Evolutionary conservation across 2,888 invertebrate species (phyloP).

Genomic region (Agapostemon virescens): DNA sequence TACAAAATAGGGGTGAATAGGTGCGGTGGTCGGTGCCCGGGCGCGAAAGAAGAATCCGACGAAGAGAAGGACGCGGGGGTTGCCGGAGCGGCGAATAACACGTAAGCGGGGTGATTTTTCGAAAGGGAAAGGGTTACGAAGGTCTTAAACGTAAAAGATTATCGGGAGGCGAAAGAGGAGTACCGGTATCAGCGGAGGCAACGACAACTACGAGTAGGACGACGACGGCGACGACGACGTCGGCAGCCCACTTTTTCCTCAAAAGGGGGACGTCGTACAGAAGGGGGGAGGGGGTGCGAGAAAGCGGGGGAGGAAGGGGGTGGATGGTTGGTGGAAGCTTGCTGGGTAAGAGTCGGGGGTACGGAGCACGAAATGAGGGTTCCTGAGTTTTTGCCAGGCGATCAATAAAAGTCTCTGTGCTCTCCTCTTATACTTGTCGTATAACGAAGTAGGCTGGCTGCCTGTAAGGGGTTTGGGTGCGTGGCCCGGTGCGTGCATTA

Average conservation of each 20-base stretch:
- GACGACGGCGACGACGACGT: conserved; percentile 56
- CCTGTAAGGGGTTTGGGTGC: conserved; percentile 75
- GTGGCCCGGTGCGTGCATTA: conserved; percentile 79
- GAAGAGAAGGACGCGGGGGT: background rate
- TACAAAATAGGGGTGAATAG: conserved; percentile 27
- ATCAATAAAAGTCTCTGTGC: conserved; percentile 81
- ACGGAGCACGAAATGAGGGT: conserved; percentile 81
- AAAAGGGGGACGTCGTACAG: conserved; percentile 64
- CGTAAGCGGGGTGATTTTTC: conserved; percentile 50
- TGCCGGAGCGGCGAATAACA: background rate
- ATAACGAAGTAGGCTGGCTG: conserved; percentile 79
- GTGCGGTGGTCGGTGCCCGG: background rate
- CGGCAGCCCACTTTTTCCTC: conserved; percentile 76
- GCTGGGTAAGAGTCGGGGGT: conserved; percentile 74
- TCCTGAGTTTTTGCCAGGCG: conserved; percentile 80
- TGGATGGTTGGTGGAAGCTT: conserved; percentile 57
- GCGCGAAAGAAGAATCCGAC: background rate
- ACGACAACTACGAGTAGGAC: conserved; percentile 45
- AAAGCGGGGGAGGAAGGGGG: conserved; percentile 55
- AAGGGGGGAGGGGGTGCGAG: conserved; percentile 46
- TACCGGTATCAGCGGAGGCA: conserved; percentile 55
- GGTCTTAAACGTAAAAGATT: conserved; percentile 78
- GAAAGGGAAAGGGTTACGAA: conserved; percentile 68
- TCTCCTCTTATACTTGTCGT: conserved; percentile 79
- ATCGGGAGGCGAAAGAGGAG: conserved; percentile 66